A percentile compares a stretch with the other conserved stretches of the same genome.
Conservation (phyloP, 2,113 vertebrate species). For the Corythoichthys haematopterus region DNA sequence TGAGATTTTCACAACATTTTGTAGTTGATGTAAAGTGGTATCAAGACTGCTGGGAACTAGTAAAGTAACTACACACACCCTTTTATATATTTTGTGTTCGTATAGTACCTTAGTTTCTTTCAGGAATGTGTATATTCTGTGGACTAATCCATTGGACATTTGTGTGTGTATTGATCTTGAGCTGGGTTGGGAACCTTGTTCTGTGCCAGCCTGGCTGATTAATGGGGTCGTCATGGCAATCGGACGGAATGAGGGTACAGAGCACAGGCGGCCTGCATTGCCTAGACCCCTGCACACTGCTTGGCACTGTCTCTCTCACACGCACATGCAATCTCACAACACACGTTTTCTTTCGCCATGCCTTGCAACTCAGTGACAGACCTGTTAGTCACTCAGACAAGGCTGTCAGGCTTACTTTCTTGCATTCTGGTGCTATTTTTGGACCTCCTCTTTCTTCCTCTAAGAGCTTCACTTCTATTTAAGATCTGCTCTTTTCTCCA, state of each 20-base stretch:
- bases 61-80: background rate
- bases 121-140: slow-evolving; percentile 17
- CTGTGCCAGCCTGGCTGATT: slow-evolving; percentile 98
- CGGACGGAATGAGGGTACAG: slow-evolving; percentile 98
- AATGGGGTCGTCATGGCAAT: slow-evolving; percentile 97
- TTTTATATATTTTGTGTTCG: slow-evolving; percentile 7
- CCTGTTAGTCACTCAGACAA: slow-evolving; percentile 42
- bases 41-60: background rate
- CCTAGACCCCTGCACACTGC: slow-evolving; percentile 80
- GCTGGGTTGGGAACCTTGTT: slow-evolving; percentile 91
- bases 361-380: slow-evolving; percentile 43
- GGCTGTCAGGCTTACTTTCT: slow-evolving; percentile 45
- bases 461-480: background rate
- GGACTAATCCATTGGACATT: slow-evolving; percentile 30
- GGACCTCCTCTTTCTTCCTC: background rate
- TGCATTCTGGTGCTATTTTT: slow-evolving; percentile 6
- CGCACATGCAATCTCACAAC: slow-evolving; percentile 30
- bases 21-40: background rate
- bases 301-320: slow-evolving; percentile 42
- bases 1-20: background rate
- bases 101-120: slow-evolving; percentile 15
- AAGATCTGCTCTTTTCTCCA: background rate
- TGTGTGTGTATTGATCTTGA: slow-evolving; percentile 94
- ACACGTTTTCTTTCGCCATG: slow-evolving; percentile 27
- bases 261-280: slow-evolving; percentile 79